These are phyloP conservation scores for Turritopsis dohrnii DNA, from an alignment of 30 jellyfish, hydroid and myxozoan species.

Conservation along the genomic window DNA sequence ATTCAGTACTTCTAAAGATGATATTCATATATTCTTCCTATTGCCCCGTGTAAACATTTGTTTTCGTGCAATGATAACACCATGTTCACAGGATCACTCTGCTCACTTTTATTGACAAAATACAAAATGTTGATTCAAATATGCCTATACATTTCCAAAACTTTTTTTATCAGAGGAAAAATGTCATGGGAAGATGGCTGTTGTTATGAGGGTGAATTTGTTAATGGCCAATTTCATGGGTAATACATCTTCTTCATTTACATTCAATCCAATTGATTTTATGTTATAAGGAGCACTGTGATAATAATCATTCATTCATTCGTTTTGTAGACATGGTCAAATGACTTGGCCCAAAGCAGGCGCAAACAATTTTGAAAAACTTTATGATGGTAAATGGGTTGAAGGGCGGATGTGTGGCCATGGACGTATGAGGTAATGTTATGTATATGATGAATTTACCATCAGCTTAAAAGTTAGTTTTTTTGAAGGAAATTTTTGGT, in stretches of 20 bases:
- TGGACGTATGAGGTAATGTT: slow-evolving; percentile 68
- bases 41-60: too few relatives aligned
- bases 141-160: neutral
- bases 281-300: too few relatives aligned
- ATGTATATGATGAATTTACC: neutral
- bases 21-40: too few relatives aligned
- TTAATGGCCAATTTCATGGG: slow-evolving; percentile 87
- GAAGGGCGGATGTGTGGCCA: slow-evolving; percentile 89
- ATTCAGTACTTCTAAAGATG: too few relatives aligned
- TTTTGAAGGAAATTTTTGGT: too few relatives aligned
- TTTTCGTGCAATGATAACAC: too few relatives aligned
- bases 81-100: too few relatives aligned
- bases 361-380: slow-evolving; percentile 22
- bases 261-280: too few relatives aligned
- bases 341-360: slow-evolving; percentile 55
- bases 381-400: slow-evolving; percentile 89
- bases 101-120: too few relatives aligned
- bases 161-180: slow-evolving; percentile 46
- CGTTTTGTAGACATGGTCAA: slow-evolving; percentile 80
- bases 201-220: slow-evolving; percentile 87
- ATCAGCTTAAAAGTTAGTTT: neutral
- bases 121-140: too few relatives aligned
- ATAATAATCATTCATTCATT: too few relatives aligned
- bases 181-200: slow-evolving; percentile 74
- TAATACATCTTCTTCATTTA: slow-evolving; percentile 6